Evolutionary conservation across 1,140 invertebrate genomes (phyloP), one percentile per base, ranked within the genome.

Genomic region (Tetramorium alpestre): DNA sequence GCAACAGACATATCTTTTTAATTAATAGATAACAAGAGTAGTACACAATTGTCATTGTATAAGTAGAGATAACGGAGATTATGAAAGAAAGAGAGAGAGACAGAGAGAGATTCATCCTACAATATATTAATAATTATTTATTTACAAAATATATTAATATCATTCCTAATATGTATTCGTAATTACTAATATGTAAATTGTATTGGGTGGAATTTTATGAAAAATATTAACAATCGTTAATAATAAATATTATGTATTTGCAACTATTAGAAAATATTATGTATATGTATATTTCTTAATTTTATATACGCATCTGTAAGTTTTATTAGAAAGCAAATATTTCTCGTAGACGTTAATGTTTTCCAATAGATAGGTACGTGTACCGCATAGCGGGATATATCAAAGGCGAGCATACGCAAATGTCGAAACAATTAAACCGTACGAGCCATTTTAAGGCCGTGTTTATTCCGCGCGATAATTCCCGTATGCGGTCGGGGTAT

Each of bases 381-480:
- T 22, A 38, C 75, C 5, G 22, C 13, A 22, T 41, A 22, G 10
- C 41, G 41, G 11, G 3, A 25, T n/a, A n/a, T 41, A 72, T 70
- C 78, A 81, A 72, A 81, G 65, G 49, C n/a, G 13, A 3, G 4
- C 8, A 13, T 33, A 51, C 4, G 10, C 58, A n/a, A 41, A 44
- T 49, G 33, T 56, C 33, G 49, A 41, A 81, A 81, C 78, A 81
- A 81, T 77, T 70, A 76, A 62, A 75, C 18, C 56, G 33, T 58
- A 72, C 54, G 18, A 81, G 76, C 69, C 28, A 49, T 56, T 51
- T 41, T 87, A 77, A 75, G 51, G 22, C 2, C 38, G 25, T 81
- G 88, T 86, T 77, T 86, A 67, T 84, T 75, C 76, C 51, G 51
- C 41, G 25, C 11, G 47, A 69, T 75, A 84, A 84, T 84, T 84